These are phyloP conservation scores for Hesperophylax magnus DNA, from an alignment of 1,140 invertebrate genomes.

Conservation along the genomic window DNA sequence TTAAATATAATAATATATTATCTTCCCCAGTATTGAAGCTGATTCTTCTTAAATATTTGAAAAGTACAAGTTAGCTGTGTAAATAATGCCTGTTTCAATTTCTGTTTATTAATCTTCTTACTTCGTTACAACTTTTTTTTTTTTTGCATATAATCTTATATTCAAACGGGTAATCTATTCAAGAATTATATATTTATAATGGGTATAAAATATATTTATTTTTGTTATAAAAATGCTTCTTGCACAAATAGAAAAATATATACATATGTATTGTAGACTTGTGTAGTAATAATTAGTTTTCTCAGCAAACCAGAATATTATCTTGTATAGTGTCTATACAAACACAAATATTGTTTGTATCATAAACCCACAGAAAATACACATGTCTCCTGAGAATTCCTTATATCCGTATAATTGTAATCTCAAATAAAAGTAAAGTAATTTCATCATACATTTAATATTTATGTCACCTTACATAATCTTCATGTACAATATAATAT, in stretches of 20 bases:
- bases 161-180: constrained; percentile 40
- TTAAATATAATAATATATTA: not conserved
- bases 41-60: not conserved
- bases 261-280: constrained; percentile 33
- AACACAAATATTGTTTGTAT: not conserved
- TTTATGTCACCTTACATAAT: too few relatives aligned
- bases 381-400: too few relatives aligned
- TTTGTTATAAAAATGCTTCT: constrained; percentile 49
- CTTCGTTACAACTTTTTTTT: constrained; percentile 13
- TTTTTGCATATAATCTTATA: constrained; percentile 6
- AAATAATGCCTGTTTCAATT: not conserved
- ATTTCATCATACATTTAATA: too few relatives aligned
- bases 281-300: constrained; percentile 32
- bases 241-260: constrained; percentile 50
- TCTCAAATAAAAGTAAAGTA: too few relatives aligned
- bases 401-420: too few relatives aligned
- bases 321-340: not conserved
- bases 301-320: constrained; percentile 14
- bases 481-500: too few relatives aligned
- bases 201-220: constrained; percentile 45
- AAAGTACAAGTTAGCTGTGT: constrained; percentile 1
- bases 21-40: not conserved
- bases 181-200: constrained; percentile 35
- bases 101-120: constrained; percentile 6
- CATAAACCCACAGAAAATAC: not conserved